Evolutionary conservation across 2,888 invertebrate genomes (phyloP).

Genomic region (Lobophora halterata): DNA sequence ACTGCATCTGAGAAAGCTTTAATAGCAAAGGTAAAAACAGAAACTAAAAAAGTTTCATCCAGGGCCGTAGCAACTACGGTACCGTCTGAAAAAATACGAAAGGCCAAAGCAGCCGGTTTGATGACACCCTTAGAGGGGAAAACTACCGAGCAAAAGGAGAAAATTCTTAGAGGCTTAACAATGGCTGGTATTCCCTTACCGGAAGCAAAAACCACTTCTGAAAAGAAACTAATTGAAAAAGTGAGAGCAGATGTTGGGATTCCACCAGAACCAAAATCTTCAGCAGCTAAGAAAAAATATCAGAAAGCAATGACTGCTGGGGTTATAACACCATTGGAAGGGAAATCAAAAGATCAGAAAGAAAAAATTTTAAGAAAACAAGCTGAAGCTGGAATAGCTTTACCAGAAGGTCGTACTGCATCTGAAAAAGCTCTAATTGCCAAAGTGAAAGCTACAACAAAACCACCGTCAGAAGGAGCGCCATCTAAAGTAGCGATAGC

Average conservation of each 20-base stretch:
- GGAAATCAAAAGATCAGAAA: constrained; percentile 36
- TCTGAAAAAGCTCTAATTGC: constrained; percentile 36
- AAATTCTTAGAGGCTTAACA: constrained; percentile 33
- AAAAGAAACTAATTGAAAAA: constrained; percentile 30
- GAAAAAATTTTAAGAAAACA: constrained; percentile 33
- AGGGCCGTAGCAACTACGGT: constrained; percentile 6
- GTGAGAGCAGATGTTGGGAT: constrained; percentile 31
- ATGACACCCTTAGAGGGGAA: constrained; percentile 30
- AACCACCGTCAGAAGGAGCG: no score
- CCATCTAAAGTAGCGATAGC: constrained; percentile 3
- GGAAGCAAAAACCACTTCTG: constrained; percentile 33
- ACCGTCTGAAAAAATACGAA: constrained; percentile 31
- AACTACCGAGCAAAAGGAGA: constrained; percentile 35
- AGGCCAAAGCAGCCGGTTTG: constrained; percentile 22
- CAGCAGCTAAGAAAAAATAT: constrained; percentile 35
- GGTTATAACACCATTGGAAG: constrained; percentile 41
- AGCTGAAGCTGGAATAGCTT: constrained; percentile 32
- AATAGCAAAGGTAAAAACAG: constrained; percentile 7
- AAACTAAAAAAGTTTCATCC: constrained; percentile 5
- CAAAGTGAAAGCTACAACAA: no score
- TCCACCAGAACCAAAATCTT: constrained; percentile 30
- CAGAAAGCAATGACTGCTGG: constrained; percentile 39
- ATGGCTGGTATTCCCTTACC: constrained; percentile 30
- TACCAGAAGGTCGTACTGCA: constrained; percentile 39
- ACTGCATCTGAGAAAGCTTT: constrained; percentile 39